These are phyloP conservation scores for Eulacestoma nigropectus DNA, from an alignment of 2,113 vertebrate genomes.

Conservation along the genomic window DNA sequence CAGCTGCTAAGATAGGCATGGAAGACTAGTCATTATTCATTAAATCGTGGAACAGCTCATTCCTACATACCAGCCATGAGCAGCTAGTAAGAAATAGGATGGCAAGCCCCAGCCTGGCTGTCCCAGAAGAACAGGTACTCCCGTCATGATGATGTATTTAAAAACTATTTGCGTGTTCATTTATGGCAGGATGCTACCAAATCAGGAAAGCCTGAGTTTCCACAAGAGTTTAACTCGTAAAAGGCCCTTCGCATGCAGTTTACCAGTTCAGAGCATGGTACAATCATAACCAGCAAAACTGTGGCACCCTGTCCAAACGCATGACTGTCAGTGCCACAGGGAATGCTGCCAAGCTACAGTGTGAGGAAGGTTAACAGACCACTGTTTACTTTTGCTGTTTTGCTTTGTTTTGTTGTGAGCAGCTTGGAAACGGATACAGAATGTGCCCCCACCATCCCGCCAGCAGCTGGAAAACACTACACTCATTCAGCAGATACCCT, in stretches of 20 bases:
- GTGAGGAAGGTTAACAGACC: background rate
- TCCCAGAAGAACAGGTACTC: background rate
- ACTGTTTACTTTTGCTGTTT: background rate
- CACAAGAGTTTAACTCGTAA: background rate
- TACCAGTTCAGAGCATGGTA: background rate
- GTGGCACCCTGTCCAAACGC: background rate
- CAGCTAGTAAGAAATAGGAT: background rate
- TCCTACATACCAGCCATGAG: background rate
- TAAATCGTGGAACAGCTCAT: background rate
- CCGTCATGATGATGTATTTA: background rate
- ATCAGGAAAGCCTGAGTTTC: background rate
- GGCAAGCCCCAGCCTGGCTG: background rate
- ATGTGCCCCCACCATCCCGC: background rate
- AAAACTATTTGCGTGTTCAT: background rate
- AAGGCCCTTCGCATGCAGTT: background rate
- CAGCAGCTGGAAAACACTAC: background rate
- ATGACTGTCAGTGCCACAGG: rapidly evolving
- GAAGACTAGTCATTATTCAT: background rate
- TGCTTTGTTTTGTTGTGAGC: no score
- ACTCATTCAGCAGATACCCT: rapidly evolving
- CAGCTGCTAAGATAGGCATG: background rate
- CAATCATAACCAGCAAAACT: background rate
- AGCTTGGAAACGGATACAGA: rapidly evolving
- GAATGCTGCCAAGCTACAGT: background rate
- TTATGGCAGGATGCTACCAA: background rate